Percentiles rank a stretch among this genome's conserved stretches.
These are phyloP conservation scores for Stegodyphus dumicola DNA, from an alignment of 1,140 invertebrate species.

Conservation along the genomic window DNA sequence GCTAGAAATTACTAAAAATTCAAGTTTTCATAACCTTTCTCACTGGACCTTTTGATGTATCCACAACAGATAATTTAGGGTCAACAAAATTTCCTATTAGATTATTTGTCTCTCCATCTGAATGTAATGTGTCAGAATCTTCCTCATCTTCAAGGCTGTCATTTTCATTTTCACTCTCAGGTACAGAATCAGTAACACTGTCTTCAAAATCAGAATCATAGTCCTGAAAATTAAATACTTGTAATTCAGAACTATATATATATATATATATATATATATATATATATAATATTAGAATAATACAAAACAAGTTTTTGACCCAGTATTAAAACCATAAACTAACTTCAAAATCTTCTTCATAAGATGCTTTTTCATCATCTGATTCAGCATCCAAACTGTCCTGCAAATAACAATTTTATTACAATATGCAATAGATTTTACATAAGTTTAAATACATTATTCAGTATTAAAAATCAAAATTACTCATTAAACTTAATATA, in stretches of 20 bases:
- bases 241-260: not conserved
- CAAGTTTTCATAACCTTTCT: too few relatives aligned
- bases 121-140: too few relatives aligned
- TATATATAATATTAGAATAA: not conserved
- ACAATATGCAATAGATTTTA: too few relatives aligned
- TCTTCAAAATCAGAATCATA: conserved; percentile 74
- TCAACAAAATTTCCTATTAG: too few relatives aligned
- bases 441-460: too few relatives aligned
- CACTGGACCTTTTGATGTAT: too few relatives aligned
- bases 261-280: not conserved
- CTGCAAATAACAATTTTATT: conserved; percentile 19
- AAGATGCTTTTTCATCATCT: conserved; percentile 61
- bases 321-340: conserved; percentile 12
- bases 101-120: too few relatives aligned
- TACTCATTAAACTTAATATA: too few relatives aligned
- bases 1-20: too few relatives aligned
- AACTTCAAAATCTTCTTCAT: conserved; percentile 72
- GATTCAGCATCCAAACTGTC: conserved; percentile 18
- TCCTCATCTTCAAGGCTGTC: too few relatives aligned
- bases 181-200: conserved; percentile 64
- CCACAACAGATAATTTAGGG: too few relatives aligned
- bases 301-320: not conserved
- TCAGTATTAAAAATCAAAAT: too few relatives aligned
- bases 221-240: conserved; percentile 65
- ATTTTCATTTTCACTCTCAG: not conserved